These are phyloP conservation scores for Montipora foliosa DNA, from an alignment of 64 coral and sea anemone genomes.

Conservation along the genomic window DNA sequence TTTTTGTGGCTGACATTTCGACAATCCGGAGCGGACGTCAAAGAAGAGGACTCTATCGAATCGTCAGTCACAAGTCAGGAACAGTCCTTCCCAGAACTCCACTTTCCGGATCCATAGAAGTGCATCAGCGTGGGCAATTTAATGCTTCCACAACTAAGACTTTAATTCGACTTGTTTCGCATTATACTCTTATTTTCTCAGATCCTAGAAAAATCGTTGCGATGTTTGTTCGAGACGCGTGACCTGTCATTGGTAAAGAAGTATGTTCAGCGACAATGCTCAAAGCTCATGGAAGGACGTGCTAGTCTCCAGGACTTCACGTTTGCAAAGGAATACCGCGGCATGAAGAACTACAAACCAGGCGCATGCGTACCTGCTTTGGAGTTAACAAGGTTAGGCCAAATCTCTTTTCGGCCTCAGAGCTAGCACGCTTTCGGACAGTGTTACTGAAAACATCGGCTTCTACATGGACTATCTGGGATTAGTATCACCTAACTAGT, in stretches of 20 bases:
- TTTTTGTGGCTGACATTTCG: too few species aligned
- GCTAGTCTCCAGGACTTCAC: conserved; percentile 89
- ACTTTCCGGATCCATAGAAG: too few species aligned
- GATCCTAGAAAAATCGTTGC: conserved; percentile 90
- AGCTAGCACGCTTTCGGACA: too few species aligned
- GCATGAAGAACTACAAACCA: conserved; percentile 89
- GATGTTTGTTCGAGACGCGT: conserved; percentile 80
- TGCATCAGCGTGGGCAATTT: too few species aligned
- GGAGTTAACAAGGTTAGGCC: conserved; percentile 78
- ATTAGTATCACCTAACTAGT: too few species aligned
- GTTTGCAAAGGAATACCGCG: conserved; percentile 95
- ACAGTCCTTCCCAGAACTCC: too few species aligned
- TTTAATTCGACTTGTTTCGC: background rate
- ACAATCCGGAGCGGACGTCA: too few species aligned
- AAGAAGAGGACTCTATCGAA: too few species aligned
- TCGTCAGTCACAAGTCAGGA: too few species aligned
- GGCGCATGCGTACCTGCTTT: conserved; percentile 91
- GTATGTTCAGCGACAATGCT: conserved; percentile 88
- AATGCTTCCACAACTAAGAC: background rate
- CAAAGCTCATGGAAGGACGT: conserved; percentile 86
- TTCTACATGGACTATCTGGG: too few species aligned
- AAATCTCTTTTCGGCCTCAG: too few species aligned
- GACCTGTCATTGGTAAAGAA: conserved; percentile 86
- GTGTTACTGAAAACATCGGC: too few species aligned
- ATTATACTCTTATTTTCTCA: conserved; percentile 8